phyloP scores from a whole-genome alignment of 2,797 vertebrate species.

The Clangula hyemalis region DNA sequence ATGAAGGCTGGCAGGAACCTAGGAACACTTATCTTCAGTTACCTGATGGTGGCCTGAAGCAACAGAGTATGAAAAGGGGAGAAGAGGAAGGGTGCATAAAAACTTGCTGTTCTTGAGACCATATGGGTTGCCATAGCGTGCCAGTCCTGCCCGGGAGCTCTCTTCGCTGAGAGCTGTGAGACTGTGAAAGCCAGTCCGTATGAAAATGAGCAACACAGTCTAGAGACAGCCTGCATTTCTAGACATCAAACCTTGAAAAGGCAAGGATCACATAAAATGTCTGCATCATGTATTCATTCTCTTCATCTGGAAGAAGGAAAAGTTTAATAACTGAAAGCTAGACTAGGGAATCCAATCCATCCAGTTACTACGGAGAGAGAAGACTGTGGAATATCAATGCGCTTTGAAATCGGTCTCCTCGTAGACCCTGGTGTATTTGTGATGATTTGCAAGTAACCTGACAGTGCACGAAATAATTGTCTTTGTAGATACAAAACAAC shows the following conservation, averaged over 20 bases:
- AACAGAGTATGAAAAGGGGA: background rate
- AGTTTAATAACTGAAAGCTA: constrained; percentile 51
- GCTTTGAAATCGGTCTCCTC: constrained; percentile 34
- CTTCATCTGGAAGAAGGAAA: constrained; percentile 40
- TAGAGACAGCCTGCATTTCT: background rate
- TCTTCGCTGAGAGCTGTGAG: background rate
- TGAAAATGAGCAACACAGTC: background rate
- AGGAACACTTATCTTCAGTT: background rate
- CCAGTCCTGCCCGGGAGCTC: background rate
- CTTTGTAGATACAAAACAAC: constrained; percentile 30
- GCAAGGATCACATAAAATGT: constrained; percentile 14
- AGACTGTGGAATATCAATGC: constrained; percentile 29
- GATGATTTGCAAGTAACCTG: constrained; percentile 57
- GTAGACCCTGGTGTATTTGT: constrained; percentile 48
- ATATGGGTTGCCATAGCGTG: background rate
- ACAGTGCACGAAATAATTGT: constrained; percentile 46
- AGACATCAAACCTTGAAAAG: constrained; percentile 35
- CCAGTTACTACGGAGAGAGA: constrained; percentile 6
- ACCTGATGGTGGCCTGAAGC: constrained; percentile 4
- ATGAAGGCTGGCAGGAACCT: background rate
- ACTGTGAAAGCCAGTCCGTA: background rate
- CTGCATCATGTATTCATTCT: background rate
- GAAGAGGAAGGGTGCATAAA: background rate
- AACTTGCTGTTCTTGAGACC: background rate
- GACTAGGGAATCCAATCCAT: constrained; percentile 39